Evolutionary conservation across 37 sponge, comb jelly and placozoan species (phyloP).

Genomic region (Halichondria panicea): DNA sequence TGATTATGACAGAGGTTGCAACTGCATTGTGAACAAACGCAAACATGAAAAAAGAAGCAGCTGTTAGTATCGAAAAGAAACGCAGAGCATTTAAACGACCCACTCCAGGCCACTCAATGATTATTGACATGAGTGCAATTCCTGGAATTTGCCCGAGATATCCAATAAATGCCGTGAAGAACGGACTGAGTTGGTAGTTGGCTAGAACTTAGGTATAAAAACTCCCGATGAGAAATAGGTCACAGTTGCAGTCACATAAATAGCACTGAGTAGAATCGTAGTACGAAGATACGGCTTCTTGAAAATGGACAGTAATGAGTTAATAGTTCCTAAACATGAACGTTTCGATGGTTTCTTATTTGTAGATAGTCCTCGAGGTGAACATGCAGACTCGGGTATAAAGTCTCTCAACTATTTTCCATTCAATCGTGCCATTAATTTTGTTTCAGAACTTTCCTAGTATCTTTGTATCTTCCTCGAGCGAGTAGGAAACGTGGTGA

Average conservation of each 20-base stretch:
- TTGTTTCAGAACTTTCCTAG: constrained; percentile 2
- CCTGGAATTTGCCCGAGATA: constrained; percentile 51
- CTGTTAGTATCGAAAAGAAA: constrained; percentile 15
- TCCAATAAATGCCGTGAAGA: constrained; percentile 34
- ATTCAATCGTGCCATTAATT: constrained; percentile 12
- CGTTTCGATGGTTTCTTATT: no score
- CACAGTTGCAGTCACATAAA: background rate
- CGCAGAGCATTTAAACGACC: constrained; percentile 46
- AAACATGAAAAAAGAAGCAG: constrained; percentile 22
- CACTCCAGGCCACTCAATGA: constrained; percentile 56
- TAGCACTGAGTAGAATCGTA: constrained; percentile 16
- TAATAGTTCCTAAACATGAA: no score
- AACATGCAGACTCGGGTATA: background rate
- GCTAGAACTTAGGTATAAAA: constrained; percentile 18
- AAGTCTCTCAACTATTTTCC: background rate
- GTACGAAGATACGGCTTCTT: constrained; percentile 9
- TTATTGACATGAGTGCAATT: constrained; percentile 35
- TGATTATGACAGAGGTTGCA: constrained; percentile 19
- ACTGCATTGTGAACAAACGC: constrained; percentile 24
- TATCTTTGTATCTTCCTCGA: background rate
- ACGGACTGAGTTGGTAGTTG: constrained; percentile 11
- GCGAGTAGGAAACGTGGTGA: constrained; percentile 26
- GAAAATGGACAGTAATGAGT: constrained; percentile 30
- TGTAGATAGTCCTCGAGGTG: no score
- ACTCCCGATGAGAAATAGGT: constrained; percentile 12